Conservation (phyloP, 2,113 vertebrate species). For the Rynchops niger region DNA sequence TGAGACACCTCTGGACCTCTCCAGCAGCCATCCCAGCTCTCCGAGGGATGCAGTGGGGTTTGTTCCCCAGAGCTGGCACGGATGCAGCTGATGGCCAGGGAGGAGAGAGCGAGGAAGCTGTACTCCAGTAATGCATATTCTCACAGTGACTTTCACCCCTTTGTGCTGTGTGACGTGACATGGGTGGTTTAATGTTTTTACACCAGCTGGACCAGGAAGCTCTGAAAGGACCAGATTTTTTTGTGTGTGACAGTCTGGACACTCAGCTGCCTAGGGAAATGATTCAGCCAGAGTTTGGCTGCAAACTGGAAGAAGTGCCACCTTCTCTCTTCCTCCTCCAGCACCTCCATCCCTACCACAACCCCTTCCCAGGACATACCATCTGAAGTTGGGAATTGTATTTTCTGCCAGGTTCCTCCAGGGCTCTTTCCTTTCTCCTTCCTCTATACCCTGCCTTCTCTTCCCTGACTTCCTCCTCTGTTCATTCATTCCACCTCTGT, state of each 20-base stretch:
- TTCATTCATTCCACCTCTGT: neutral
- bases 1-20: neutral
- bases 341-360: neutral
- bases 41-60: neutral
- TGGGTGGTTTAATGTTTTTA: neutral
- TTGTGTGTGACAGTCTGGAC: neutral
- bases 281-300: neutral
- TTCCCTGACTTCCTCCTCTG: neutral
- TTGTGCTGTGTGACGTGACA: fast-evolving
- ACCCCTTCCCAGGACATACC: neutral
- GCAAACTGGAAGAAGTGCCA: neutral
- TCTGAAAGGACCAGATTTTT: neutral
- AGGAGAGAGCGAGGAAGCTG: neutral
- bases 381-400: too few species aligned
- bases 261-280: neutral
- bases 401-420: neutral
- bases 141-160: fast-evolving
- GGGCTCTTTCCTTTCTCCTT: neutral
- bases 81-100: fast-evolving
- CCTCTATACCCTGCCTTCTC: neutral
- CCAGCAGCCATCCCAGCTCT: neutral
- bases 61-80: fast-evolving
- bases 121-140: fast-evolving
- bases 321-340: neutral
- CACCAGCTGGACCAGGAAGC: neutral